Evolutionary conservation across 2,888 invertebrate species (phyloP), one percentile per base, ranked within the genome.

Genomic region (Mesochorus sp.): DNA sequence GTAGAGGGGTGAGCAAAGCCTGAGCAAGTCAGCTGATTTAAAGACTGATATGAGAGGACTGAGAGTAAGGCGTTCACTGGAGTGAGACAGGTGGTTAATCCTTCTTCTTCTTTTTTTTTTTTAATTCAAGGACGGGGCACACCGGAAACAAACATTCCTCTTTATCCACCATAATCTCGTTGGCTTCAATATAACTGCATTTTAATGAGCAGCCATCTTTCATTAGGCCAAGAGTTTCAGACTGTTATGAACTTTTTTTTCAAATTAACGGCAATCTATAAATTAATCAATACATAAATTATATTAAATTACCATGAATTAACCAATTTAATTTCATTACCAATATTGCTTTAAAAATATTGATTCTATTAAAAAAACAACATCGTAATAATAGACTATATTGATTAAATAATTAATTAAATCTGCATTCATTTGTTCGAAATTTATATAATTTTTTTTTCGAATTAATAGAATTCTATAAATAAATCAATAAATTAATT

Each of bases 41-140:
- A 67, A 72, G 66, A 61, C 76, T 67, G 76, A 76, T 76, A 76
- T 28, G 72, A 31, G 42, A 28, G 61, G 55, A 44, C 42, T 34
- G 26, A 61, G 70, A 44, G 67, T 19, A 42, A 72, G 44, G 28
- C 51, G 72, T n/a, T 76, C 66, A 55, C 62, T 59, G 64, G 64
- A 64, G 51, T 47, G 64, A 67, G 47, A 61, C 66, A 72, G 61
- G 72, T 64, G 66, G 42, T 21, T 62, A 62, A 55, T 44, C 31
- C 42, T 14, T 59, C 37, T 57, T 8, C 55, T 42, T 24, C 17
- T 10, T 51, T 37, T 49, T 64, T 26, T 44, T 34, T 71, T 51
- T 37, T 59, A 19, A 17, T 44, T 71, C 76, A 76, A 76, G 71
- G 71, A 42, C 76, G 66, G 19, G n/a, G 12, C 19, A 47, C 49